These are phyloP conservation scores for Ascidia mentula DNA, from an alignment of 23 tunicate genomes.

Conservation along the genomic window DNA sequence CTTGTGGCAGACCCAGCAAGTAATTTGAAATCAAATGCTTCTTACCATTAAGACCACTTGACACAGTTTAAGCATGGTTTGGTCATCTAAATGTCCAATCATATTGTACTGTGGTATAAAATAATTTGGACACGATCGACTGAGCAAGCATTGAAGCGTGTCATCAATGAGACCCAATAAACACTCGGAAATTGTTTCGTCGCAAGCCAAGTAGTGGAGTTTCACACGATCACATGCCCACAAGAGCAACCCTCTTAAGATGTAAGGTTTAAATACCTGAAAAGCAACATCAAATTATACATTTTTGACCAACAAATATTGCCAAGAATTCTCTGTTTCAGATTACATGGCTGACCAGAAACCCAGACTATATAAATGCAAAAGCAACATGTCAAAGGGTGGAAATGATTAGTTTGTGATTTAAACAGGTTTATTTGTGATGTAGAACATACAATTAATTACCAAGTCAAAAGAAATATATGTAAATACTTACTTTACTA, in stretches of 20 bases:
- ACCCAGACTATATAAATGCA: too few species aligned
- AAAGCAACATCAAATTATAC: too few species aligned
- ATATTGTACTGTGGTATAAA: slow-evolving; percentile 94
- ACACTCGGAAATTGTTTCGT: slow-evolving; percentile 66
- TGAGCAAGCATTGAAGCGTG: slow-evolving; percentile 85
- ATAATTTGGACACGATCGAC: slow-evolving; percentile 93
- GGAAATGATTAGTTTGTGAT: too few species aligned
- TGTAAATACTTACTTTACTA: slow-evolving; percentile 65
- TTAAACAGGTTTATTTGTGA: too few species aligned
- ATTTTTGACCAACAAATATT: too few species aligned
- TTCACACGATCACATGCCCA: slow-evolving; percentile 99
- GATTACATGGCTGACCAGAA: too few species aligned
- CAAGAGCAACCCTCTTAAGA: slow-evolving; percentile 66
- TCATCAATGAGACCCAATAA: slow-evolving; percentile 94
- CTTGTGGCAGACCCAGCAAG: too few species aligned
- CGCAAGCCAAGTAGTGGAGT: slow-evolving; percentile 68
- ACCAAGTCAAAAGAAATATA: too few species aligned
- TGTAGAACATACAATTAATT: too few species aligned
- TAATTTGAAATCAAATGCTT: background rate
- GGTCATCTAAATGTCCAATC: slow-evolving; percentile 86
- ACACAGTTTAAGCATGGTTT: slow-evolving; percentile 81
- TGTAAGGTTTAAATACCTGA: slow-evolving; percentile 84
- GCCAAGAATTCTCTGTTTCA: too few species aligned
- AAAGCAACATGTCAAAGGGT: too few species aligned
- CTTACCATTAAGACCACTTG: slow-evolving; percentile 96